Conservation (phyloP, 2,888 invertebrate genomes). For the Himalopsyche japonica region DNA sequence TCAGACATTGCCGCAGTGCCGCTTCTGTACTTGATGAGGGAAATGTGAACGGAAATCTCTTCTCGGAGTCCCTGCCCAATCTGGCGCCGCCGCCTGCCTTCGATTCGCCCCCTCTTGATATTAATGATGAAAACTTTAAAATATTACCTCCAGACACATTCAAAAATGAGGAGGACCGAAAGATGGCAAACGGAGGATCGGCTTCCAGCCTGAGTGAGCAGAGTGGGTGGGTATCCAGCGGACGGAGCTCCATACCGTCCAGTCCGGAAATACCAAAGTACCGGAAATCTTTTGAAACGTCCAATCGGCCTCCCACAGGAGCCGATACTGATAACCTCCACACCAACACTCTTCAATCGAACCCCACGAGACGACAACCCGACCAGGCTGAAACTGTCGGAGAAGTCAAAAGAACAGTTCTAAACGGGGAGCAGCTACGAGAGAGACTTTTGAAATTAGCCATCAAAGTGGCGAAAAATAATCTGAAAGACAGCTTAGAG, state of each 20-base stretch:
- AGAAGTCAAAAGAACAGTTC: conserved; percentile 56
- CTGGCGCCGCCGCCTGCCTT: conserved; percentile 67
- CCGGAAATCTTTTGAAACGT: conserved; percentile 50
- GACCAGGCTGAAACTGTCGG: conserved; percentile 40
- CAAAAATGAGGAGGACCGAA: conserved; percentile 52
- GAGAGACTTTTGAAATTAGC: conserved; percentile 68
- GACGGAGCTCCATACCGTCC: conserved; percentile 67
- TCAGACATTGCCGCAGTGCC: conserved; percentile 62
- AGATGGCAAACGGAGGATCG: conserved; percentile 57
- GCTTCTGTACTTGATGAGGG: conserved; percentile 63
- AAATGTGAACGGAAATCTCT: conserved; percentile 57
- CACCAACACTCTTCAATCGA: conserved; percentile 43
- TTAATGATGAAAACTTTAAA: conserved; percentile 58
- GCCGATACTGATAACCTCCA: conserved; percentile 42
- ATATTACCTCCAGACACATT: conserved; percentile 58
- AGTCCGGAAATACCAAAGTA: conserved; percentile 57
- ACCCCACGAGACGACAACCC: conserved; percentile 17
- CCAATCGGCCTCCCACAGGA: conserved; percentile 54
- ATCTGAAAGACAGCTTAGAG: conserved; percentile 55
- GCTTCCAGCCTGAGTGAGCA: conserved; percentile 78
- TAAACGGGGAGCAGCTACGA: conserved; percentile 69
- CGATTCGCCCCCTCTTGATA: conserved; percentile 60
- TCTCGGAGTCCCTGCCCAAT: conserved; percentile 75
- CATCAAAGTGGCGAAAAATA: conserved; percentile 55
- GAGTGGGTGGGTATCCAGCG: conserved; percentile 87